Base-by-base conservation (phyloP, 2,113 vertebrate genomes). In the Chaenogobius annularis region DNA sequence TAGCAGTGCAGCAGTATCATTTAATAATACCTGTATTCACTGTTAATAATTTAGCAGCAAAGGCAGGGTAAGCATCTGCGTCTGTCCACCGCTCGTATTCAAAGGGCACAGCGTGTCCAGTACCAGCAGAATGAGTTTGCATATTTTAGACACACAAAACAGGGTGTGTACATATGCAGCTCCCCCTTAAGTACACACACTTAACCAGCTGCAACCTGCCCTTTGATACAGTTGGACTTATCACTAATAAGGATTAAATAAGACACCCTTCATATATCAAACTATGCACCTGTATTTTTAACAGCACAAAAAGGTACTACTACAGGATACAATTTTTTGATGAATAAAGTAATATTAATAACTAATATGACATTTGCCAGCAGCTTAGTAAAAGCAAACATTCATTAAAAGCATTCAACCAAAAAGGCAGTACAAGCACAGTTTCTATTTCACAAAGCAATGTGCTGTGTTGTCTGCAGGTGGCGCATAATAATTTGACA, bases 21-120 rank as follows among this genome's bases (percentile, higher is more conserved):
- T 85, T 75, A 81, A 80, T 80, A 78, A 85, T 73, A 68, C 54
- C 44, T 72, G 69, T 58, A 70, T 69, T 79, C 48, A 68, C 68
- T 80, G 79, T 90, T 19, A 91, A 93, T 93, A 88, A 92, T 92
- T 91, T 79, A 93, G 56, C 72, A 80, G 65, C 71, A 63, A 75
- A 40, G 66, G 59, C 59, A 63, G 46, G 68, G 79, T 69, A 77
- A 43, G 37, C 85, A 83, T 74, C 78, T 85, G 82, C 55, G 69
- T 69, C 61, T 50, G 69, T 69, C 64, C 20, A 68, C 70, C 62
- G 70, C 61, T 35, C 22, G 68, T 71, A 82, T 68, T 85, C 80
- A 85, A 85, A 81, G 75, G 70, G 17, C 75, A 71, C 23, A 12
- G 19, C 78, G 70, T 8, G 17, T 55, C 61, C 63, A 59, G 64